Conservation (phyloP, 2,113 vertebrate genomes). For the Caretta caretta region DNA sequence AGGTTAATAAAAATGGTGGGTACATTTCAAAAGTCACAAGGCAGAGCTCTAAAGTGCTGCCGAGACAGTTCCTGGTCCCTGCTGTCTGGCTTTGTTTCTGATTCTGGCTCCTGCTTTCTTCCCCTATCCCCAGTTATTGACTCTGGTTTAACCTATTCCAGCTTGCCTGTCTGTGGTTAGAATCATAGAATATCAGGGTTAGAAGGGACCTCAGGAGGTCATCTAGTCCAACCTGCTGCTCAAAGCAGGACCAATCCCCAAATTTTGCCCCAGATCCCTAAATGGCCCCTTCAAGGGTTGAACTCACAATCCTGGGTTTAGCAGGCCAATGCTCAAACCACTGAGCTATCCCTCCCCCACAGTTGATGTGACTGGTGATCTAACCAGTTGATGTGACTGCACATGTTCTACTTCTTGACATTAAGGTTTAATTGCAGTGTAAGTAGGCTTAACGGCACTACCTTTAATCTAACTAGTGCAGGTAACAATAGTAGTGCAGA, state of each 20-base stretch:
- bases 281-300: no score
- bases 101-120: background rate
- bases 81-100: background rate
- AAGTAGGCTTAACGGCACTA: background rate
- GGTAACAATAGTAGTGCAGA: background rate
- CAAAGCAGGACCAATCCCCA: no score
- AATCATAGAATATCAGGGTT: no score
- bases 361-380: no score
- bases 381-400: background rate
- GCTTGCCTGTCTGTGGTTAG: background rate
- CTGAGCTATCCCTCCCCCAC: no score
- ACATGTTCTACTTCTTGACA: background rate
- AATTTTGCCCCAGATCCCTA: no score
- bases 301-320: no score
- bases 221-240: no score
- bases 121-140: background rate
- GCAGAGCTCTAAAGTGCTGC: background rate
- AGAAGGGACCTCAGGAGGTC: no score
- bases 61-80: background rate
- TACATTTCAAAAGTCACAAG: no score
- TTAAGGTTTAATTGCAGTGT: background rate
- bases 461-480: background rate
- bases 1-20: no score
- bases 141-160: background rate
- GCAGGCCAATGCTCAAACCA: no score